Evolutionary conservation across 2,888 invertebrate genomes (phyloP).

Genomic region (Holacanthella duospinosa): DNA sequence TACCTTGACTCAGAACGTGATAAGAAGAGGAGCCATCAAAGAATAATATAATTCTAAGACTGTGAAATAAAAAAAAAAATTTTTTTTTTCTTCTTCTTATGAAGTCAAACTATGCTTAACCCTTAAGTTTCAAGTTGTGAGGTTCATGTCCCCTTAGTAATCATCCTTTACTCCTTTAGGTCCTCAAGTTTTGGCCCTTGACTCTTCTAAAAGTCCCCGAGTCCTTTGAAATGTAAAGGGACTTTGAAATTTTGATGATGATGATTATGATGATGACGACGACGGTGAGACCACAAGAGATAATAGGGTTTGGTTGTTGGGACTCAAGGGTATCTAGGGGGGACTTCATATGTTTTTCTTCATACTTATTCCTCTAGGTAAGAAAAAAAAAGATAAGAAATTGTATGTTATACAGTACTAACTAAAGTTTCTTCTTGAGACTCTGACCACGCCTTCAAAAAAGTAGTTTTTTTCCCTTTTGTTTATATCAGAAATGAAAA

Average conservation of each 20-base stretch:
- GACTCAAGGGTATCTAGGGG: background rate
- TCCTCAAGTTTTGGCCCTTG: background rate
- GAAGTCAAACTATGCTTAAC: background rate
- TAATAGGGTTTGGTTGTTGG: background rate
- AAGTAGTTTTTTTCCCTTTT: background rate
- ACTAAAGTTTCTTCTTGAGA: background rate
- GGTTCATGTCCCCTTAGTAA: no score
- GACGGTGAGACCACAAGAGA: background rate
- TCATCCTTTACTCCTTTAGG: background rate
- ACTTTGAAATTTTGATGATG: background rate
- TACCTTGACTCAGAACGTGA: conserved; percentile 1
- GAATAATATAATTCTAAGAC: no score
- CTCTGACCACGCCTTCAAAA: conserved; percentile 3
- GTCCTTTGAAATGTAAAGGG: background rate
- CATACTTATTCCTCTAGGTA: no score
- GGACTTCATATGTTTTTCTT: background rate
- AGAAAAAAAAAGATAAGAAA: no score
- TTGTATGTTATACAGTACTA: no score
- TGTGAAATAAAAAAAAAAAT: no score
- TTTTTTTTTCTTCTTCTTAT: background rate
- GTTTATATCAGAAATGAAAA: background rate
- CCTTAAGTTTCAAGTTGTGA: no score
- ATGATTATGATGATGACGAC: background rate
- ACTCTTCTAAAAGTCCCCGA: background rate
- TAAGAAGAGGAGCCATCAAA: background rate